These are phyloP conservation scores for Bubo blakistoni DNA, from an alignment of 2,113 vertebrate species.

Conservation along the genomic window DNA sequence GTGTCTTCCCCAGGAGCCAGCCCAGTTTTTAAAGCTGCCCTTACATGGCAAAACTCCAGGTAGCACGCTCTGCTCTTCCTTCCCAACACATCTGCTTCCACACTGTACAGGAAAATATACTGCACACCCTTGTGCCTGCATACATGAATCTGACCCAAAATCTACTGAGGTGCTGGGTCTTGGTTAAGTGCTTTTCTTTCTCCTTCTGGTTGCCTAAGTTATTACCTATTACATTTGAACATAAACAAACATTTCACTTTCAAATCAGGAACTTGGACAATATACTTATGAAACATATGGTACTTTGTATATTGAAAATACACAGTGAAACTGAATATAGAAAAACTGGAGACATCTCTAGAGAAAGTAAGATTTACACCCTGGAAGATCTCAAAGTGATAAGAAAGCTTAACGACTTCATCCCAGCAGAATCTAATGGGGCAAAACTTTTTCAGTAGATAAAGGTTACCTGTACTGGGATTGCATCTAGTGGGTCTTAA, in stretches of 20 bases:
- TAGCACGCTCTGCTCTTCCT: not conserved
- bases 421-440: not conserved
- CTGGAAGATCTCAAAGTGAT: not conserved
- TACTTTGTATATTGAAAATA: not conserved
- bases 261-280: not conserved
- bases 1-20: not conserved
- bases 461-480: not conserved
- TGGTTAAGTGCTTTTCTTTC: not conserved
- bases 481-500: not conserved
- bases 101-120: not conserved
- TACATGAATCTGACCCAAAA: constrained; percentile 11
- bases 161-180: not conserved
- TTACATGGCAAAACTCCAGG: constrained; percentile 31
- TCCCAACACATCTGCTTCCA: constrained; percentile 35
- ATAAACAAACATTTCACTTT: constrained; percentile 30
- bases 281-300: not conserved
- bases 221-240: not conserved
- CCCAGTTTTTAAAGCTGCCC: constrained; percentile 1
- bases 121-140: not conserved
- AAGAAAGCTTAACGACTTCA: not conserved
- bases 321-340: not conserved
- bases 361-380: not conserved
- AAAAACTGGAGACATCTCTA: not conserved
- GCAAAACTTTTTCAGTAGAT: not conserved
- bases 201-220: constrained; percentile 8